Evolutionary conservation across 2,888 invertebrate species (phyloP).

Genomic region (Habroteleia sp.): DNA sequence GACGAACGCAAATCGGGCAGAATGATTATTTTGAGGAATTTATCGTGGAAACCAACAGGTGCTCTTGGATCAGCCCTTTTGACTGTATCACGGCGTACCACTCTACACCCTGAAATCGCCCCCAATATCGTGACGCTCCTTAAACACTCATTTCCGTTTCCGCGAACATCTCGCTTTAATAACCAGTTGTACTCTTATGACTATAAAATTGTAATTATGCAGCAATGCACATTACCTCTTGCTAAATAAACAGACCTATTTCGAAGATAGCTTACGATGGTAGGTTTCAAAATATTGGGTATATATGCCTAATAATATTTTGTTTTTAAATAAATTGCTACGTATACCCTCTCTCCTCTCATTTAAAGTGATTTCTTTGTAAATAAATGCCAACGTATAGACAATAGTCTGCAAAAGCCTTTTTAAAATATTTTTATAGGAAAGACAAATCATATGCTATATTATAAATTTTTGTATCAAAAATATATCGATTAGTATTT

Average conservation of each 20-base stretch:
- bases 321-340: too few species aligned
- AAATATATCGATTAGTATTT: too few species aligned
- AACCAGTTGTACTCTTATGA: slow-evolving; percentile 59
- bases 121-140: slow-evolving; percentile 73
- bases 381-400: too few species aligned
- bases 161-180: slow-evolving; percentile 62
- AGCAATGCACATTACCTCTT: not conserved
- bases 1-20: slow-evolving; percentile 57
- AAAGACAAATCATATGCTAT: too few species aligned
- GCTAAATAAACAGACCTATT: slow-evolving; percentile 53
- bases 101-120: slow-evolving; percentile 66
- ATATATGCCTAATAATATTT: too few species aligned
- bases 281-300: too few species aligned
- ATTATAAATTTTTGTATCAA: too few species aligned
- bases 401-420: too few species aligned
- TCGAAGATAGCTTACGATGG: too few species aligned
- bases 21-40: slow-evolving; percentile 70
- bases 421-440: too few species aligned
- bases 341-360: too few species aligned
- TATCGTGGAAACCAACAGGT: slow-evolving; percentile 76
- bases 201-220: slow-evolving; percentile 51
- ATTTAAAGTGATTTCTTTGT: too few species aligned
- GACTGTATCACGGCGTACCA: slow-evolving; percentile 67
- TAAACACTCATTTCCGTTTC: slow-evolving; percentile 75
- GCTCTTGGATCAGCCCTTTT: slow-evolving; percentile 68